Percentiles rank a stretch among this genome's conserved stretches.
phyloP scores from a whole-genome alignment of 1,140 invertebrate genomes.

The Heterodera carotae region DNA sequence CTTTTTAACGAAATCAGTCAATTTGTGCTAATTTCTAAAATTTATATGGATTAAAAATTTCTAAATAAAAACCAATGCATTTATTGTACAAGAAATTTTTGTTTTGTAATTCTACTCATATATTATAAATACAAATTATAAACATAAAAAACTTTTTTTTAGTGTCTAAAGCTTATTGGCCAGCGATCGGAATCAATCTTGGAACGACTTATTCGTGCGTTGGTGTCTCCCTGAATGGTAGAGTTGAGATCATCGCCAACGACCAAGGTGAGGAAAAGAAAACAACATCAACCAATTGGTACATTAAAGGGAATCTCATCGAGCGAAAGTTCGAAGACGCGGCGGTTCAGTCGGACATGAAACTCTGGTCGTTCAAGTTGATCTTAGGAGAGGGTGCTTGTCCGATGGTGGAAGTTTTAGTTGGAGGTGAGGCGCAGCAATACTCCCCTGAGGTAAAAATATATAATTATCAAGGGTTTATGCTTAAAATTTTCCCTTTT shows the following conservation, averaged over 20 bases:
- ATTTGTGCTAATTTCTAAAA: no score
- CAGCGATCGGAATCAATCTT: constrained; percentile 70
- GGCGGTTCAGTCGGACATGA: constrained; percentile 74
- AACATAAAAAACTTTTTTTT: no score
- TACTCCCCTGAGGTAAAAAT: constrained; percentile 71
- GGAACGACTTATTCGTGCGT: constrained; percentile 71
- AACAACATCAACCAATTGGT: constrained; percentile 58
- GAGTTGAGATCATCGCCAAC: constrained; percentile 24
- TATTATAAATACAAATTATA: no score
- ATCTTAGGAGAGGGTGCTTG: constrained; percentile 54
- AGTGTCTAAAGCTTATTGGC: no score
- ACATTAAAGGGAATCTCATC: constrained; percentile 77
- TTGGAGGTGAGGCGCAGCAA: constrained; percentile 70
- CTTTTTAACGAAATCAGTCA: no score
- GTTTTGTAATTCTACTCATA: no score
- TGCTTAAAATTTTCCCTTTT: constrained; percentile 73
- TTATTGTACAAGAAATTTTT: no score
- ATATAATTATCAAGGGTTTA: constrained; percentile 67
- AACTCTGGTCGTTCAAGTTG: constrained; percentile 71
- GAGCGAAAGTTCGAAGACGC: constrained; percentile 86
- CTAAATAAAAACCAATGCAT: no score
- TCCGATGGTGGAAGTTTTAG: constrained; percentile 67
- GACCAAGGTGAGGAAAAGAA: constrained; percentile 20
- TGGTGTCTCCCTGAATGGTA: constrained; percentile 67
- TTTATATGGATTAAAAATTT: no score